Base-by-base conservation (phyloP, 2,113 vertebrate genomes). In the Paracanthobrama guichenoti region DNA sequence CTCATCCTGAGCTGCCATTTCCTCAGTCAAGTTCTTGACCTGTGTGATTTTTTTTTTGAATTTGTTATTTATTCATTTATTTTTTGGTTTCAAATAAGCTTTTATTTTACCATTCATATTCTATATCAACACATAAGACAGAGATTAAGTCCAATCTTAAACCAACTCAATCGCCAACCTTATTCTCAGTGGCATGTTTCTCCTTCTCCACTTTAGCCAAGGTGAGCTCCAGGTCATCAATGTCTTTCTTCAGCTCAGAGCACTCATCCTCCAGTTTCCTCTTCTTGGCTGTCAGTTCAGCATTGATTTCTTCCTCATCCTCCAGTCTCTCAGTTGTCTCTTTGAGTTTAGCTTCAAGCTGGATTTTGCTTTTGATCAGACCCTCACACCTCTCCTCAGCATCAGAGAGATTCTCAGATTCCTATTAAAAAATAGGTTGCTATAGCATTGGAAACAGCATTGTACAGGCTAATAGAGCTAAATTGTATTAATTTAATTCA, bases 211-310 rank as follows among this genome's bases (percentile, higher is more conserved):
- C 94, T 85, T 94, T 95, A 88, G 94, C 93, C 88, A 95, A 85
- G 0, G 94, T 95, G 57, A 95, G 87, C 86, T 95, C 94, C 66
- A 95, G 90, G 83, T 95, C 94, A 78, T 95, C 94, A 6, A 94
- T 96, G 24, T 95, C 95, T 84, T 95, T 96, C 90, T 55, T 55
- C 18, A 55, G 53, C 53, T 95, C 95, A 77, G 94, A 94, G 50
- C 94, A 96, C 83, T 95, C 95, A 1, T 96, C 95, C 46, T 95
- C 94, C 87, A 96, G 90, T 81, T 95, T 95, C 79, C 91, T 94
- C 88, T 94, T 95, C 89, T 94, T 94, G 89, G 93, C 93, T 0
- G 94, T 95, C 46, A 95, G 87, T 88, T 93, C 91, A 66, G 90
- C 90, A 80, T 92, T 93, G 46, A 94, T 93, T 91, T 95, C 93